These are phyloP conservation scores for Borostomias antarcticus DNA, from an alignment of 2,797 vertebrate species.

Conservation along the genomic window DNA sequence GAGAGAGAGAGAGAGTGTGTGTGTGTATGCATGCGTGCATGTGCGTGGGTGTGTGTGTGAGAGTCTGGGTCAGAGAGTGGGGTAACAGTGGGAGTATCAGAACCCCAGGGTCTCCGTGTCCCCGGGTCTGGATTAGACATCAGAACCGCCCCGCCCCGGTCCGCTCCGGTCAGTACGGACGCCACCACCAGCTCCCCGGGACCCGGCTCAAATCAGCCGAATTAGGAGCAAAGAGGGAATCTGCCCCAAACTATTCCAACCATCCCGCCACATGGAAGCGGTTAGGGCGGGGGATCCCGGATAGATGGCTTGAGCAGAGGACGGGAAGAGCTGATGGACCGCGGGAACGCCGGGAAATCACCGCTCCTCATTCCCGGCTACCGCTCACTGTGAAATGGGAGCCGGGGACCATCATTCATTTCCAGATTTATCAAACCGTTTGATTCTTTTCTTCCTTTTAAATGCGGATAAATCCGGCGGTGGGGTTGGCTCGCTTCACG, in stretches of 20 bases:
- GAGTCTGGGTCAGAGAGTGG: not conserved
- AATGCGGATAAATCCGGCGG: not conserved
- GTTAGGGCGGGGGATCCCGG: conserved; percentile 46
- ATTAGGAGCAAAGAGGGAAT: conserved; percentile 62
- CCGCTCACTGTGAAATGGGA: conserved; percentile 25
- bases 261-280: conserved; percentile 59
- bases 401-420: conserved; percentile 16
- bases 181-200: conserved; percentile 31
- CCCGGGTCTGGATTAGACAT: conserved; percentile 23
- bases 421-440: conserved; percentile 18
- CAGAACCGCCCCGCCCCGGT: not conserved
- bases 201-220: conserved; percentile 48
- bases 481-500: too few species aligned
- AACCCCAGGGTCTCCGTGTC: conserved; percentile 1
- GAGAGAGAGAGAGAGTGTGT: not conserved
- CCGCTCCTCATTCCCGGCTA: conserved; percentile 18
- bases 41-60: conserved; percentile 14
- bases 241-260: conserved; percentile 52
- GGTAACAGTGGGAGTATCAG: conserved; percentile 3
- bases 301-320: conserved; percentile 53
- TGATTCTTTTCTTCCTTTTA: conserved; percentile 8
- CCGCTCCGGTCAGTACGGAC: not conserved
- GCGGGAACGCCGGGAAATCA: not conserved
- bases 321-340: not conserved
- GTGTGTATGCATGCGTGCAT: conserved; percentile 15